Conservation (phyloP, 2,888 invertebrate genomes). For the Conus canariensis region DNA sequence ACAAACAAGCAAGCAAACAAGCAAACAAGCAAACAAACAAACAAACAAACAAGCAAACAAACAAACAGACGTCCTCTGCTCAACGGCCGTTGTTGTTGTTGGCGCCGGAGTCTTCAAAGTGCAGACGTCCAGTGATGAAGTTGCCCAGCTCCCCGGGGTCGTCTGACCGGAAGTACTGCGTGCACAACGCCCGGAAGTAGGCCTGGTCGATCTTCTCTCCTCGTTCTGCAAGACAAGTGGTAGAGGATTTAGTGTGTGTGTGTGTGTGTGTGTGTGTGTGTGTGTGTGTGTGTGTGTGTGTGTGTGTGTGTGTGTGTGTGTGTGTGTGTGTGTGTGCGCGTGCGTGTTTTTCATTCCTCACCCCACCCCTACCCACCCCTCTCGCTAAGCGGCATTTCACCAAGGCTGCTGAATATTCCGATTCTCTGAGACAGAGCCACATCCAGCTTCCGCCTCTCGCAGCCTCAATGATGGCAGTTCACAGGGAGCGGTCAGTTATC, state of each 20-base stretch:
- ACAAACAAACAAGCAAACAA: no score
- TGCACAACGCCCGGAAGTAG: conserved; percentile 70
- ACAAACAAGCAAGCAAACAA: no score
- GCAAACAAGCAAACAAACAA: no score
- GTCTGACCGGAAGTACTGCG: conserved; percentile 74
- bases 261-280: not conserved
- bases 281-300: not conserved
- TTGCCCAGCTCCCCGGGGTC: conserved; percentile 75
- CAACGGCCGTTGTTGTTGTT: not conserved
- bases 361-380: no score
- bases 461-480: no score
- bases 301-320: conserved; percentile 3
- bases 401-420: no score
- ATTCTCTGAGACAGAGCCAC: no score
- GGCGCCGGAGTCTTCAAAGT: conserved; percentile 52
- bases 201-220: conserved; percentile 66
- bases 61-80: no score
- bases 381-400: no score
- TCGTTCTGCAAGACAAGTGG: conserved; percentile 64
- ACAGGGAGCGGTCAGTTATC: no score
- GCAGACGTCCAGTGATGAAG: conserved; percentile 75
- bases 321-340: not conserved
- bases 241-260: not conserved
- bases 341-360: not conserved
- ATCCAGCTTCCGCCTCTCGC: no score